Percentiles rank a stretch among this genome's conserved stretches.
Evolutionary conservation across 1,140 invertebrate species (phyloP).

Genomic region (Bathynomus jamesi): DNA sequence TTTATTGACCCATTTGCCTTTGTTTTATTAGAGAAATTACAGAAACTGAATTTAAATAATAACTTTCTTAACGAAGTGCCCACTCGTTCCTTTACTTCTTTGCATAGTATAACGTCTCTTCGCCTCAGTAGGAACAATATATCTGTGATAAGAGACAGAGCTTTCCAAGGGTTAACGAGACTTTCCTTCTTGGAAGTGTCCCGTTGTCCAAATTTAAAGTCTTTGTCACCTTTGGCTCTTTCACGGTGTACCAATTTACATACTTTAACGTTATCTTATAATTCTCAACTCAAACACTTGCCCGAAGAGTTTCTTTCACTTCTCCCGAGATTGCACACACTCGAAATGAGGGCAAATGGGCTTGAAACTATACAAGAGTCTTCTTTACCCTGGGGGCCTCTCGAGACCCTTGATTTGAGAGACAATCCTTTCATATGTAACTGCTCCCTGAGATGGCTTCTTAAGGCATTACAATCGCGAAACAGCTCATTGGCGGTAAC

Average conservation of each 20-base stretch:
- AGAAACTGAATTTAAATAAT: slow-evolving; percentile 19
- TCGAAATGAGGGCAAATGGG: neutral
- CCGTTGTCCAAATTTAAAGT: slow-evolving; percentile 20
- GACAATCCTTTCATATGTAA: slow-evolving; percentile 5
- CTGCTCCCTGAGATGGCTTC: slow-evolving; percentile 2
- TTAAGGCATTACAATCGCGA: neutral
- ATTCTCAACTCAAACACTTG: slow-evolving; percentile 1
- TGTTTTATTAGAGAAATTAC: slow-evolving; percentile 1
- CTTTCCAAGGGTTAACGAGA: slow-evolving; percentile 16
- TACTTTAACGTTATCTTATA: slow-evolving; percentile 61
- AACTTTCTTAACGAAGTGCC: slow-evolving; percentile 28
- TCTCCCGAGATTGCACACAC: slow-evolving; percentile 1
- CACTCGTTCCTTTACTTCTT: slow-evolving; percentile 14
- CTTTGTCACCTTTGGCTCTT: slow-evolving; percentile 17
- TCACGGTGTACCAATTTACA: slow-evolving; percentile 45
- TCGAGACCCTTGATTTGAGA: neutral
- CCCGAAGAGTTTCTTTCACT: neutral
- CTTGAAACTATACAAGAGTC: neutral
- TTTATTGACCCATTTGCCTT: slow-evolving; percentile 19
- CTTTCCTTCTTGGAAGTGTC: slow-evolving; percentile 26
- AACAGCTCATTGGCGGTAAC: slow-evolving; percentile 5
- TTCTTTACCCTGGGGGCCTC: neutral
- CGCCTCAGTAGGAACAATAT: slow-evolving; percentile 31
- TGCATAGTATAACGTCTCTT: slow-evolving; percentile 16
- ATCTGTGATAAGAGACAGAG: slow-evolving; percentile 6